These are phyloP conservation scores for Notolepis coatsorum DNA, from an alignment of 2,797 vertebrate species.

Conservation along the genomic window DNA sequence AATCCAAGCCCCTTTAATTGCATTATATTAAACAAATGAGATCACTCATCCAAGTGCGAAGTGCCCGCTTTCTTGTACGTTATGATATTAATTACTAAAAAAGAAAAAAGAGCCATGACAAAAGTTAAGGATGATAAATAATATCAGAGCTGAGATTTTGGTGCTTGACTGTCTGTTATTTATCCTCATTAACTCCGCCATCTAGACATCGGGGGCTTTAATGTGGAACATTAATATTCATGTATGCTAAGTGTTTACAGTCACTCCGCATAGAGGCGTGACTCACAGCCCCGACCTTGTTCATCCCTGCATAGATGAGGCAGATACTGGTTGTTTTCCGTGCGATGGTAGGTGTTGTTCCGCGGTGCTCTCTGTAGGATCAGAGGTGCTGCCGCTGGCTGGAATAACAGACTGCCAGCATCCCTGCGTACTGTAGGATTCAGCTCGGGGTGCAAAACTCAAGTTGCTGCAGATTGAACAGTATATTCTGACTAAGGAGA, in stretches of 20 bases:
- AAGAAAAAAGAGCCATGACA: slow-evolving; percentile 78
- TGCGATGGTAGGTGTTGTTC: slow-evolving; percentile 54
- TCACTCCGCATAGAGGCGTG: slow-evolving; percentile 67
- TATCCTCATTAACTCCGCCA: slow-evolving; percentile 84
- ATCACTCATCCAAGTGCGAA: slow-evolving; percentile 81
- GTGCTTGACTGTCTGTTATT: slow-evolving; percentile 79
- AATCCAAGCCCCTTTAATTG: slow-evolving; percentile 79
- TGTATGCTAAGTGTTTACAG: slow-evolving; percentile 82
- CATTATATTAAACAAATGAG: slow-evolving; percentile 84
- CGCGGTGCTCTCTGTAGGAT: slow-evolving; percentile 29
- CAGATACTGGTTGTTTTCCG: neutral
- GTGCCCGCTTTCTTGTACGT: slow-evolving; percentile 78
- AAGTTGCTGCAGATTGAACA: too few relatives aligned
- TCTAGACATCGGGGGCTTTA: slow-evolving; percentile 70
- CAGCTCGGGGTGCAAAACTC: too few relatives aligned
- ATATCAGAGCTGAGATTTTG: slow-evolving; percentile 75
- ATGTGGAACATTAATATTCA: slow-evolving; percentile 84
- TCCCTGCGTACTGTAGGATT: neutral
- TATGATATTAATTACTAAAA: slow-evolving; percentile 84
- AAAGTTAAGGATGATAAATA: slow-evolving; percentile 86
- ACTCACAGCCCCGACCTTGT: slow-evolving; percentile 60
- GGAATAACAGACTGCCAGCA: slow-evolving; percentile 8
- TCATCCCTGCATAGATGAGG: slow-evolving; percentile 61
- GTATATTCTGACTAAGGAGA: too few relatives aligned
- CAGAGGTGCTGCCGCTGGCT: slow-evolving; percentile 32